phyloP scores from a whole-genome alignment of 1,140 invertebrate species.

The Periplaneta americana region DNA sequence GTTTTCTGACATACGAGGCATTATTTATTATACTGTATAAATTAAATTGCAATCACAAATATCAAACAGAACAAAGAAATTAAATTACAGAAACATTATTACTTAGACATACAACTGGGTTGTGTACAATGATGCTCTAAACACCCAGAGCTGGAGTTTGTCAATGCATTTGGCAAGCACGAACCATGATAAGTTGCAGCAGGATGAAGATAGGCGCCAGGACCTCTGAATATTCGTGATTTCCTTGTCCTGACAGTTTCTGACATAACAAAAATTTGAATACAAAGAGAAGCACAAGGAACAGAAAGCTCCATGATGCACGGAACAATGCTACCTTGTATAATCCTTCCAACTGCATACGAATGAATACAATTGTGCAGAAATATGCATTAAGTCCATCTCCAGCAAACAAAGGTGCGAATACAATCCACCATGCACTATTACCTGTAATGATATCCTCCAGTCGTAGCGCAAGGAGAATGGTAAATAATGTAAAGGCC shows the following conservation, averaged over 20 bases:
- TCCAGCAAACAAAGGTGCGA: constrained; percentile 83
- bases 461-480: constrained; percentile 71
- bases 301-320: constrained; percentile 79
- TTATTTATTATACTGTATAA: too few species aligned
- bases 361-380: constrained; percentile 87
- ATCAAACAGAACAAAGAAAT: too few species aligned
- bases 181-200: constrained; percentile 80
- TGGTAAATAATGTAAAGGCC: constrained; percentile 75
- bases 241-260: constrained; percentile 73
- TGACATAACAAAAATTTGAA: constrained; percentile 90
- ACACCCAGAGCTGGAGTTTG: too few species aligned
- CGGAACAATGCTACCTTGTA: constrained; percentile 70
- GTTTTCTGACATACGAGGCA: too few species aligned
- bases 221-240: constrained; percentile 85
- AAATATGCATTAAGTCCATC: constrained; percentile 93
- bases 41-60: too few species aligned
- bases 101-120: too few species aligned
- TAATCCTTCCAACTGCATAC: constrained; percentile 78
- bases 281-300: constrained; percentile 78
- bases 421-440: constrained; percentile 75
- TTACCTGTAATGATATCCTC: constrained; percentile 45
- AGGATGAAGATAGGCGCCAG: constrained; percentile 88
- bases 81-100: too few species aligned
- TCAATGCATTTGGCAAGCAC: constrained; percentile 89
- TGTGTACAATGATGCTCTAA: too few species aligned